A percentile compares a stretch with the other conserved stretches of the same genome.
Evolutionary conservation across 1,140 invertebrate species (phyloP).

Genomic region (Euura lappo): DNA sequence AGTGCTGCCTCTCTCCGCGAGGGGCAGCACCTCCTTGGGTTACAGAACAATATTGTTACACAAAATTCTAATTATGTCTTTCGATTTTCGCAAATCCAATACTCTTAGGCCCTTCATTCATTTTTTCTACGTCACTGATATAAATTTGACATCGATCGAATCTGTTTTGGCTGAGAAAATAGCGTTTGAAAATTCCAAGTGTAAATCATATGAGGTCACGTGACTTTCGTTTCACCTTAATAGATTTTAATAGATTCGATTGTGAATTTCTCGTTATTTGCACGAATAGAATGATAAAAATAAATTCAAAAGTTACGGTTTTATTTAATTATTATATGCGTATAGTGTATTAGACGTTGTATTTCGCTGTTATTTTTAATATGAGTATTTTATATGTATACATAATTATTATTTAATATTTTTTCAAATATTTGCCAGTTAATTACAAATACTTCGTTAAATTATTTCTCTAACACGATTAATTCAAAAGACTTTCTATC

Average conservation of each 20-base stretch:
- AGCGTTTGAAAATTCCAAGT: too few relatives aligned
- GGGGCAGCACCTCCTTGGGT: too few relatives aligned
- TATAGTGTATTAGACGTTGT: neutral
- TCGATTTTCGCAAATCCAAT: too few relatives aligned
- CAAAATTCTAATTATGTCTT: too few relatives aligned
- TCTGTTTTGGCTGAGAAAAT: too few relatives aligned
- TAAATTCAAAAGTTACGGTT: neutral
- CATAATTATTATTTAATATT: constrained; percentile 15
- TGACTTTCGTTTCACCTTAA: too few relatives aligned
- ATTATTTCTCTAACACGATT: constrained; percentile 19
- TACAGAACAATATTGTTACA: too few relatives aligned
- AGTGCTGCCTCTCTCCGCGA: too few relatives aligned
- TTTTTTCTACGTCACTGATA: too few relatives aligned
- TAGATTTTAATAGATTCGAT: neutral
- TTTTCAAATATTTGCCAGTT: constrained; percentile 22
- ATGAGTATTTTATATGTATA: neutral
- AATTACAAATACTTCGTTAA: constrained; percentile 21
- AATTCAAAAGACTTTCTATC: constrained; percentile 37
- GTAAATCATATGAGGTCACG: too few relatives aligned
- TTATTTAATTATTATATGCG: neutral
- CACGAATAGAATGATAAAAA: neutral
- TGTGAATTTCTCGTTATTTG: neutral
- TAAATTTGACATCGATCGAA: too few relatives aligned
- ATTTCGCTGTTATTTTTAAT: neutral
- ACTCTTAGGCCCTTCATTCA: too few relatives aligned